Base-by-base conservation (phyloP, 2,113 vertebrate species). In the Charadrius vociferus region DNA sequence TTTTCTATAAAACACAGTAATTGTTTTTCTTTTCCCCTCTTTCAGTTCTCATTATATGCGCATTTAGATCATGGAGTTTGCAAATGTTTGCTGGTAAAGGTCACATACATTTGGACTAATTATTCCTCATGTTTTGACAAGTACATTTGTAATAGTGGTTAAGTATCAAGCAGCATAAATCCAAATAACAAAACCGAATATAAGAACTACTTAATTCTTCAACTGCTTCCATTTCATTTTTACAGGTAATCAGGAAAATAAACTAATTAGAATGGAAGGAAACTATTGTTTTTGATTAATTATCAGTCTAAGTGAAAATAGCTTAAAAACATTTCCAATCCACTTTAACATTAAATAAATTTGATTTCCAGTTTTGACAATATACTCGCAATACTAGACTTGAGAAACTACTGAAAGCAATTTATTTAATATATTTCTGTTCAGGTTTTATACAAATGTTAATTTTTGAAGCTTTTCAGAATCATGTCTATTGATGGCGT, bases 121-220 rank as follows among this genome's bases (percentile, higher is more conserved):
- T 97, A 96, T 94, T 92, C 89, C 49, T 90, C 88, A 75, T 93
- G 50, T 97, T 98, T 98, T 98, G 95, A 97, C 90, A 98, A 93
- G 39, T 61, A 79, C 55, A 81, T 73, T 77, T 49, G 68, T 75
- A 90, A 66, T 49, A 86, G 52, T 50, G 56, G n/a, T 84, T 95
- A 97, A 77, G 70, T 59, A 94, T 62, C 49, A 91, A 94, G 67
- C 8, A 93, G 18, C 29, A 90, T 94, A 96, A 96, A 96, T 93
- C 45, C 88, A 95, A 98, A 95, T 36, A 90, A 52, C 6, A 95
- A 86, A 88, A 77, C 86, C 37, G 90, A 89, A 56, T 43, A 30
- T 36, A 68, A 24, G 34, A 96, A 94, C 79, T 75, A 84, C 81
- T 71, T 87, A 72, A 93, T 96, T 97, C 47, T 78, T 95, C 22